Base-by-base conservation (phyloP, 2,797 vertebrate species). In the Epinephelus awoara region DNA sequence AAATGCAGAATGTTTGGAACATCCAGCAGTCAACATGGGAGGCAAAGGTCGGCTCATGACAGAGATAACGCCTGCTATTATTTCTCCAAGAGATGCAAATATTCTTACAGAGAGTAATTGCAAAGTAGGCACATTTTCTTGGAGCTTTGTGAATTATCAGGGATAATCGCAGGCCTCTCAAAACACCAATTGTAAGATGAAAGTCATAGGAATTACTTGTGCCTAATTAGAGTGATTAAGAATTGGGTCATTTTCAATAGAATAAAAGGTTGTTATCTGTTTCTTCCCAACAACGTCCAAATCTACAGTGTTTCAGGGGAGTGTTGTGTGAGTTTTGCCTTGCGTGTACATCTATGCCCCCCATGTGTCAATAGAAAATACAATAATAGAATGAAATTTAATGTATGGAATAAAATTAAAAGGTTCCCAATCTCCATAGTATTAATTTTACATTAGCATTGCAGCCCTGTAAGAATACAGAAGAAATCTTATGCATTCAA, bases 1-100 rank as follows among this genome's bases (percentile, higher is more conserved):
- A 66, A 82, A 77, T 58, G 57, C 23, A 77, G 58, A 72, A 18
- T 50, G 59, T 42, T 46, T 68, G 6, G 29, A 66, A 71, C 29
- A 47, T 46, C 40, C 14, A 50, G 11, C 34, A 59, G 50, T 66
- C 42, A 34, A 66, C 51, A 27, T 27, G 5, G 29, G 38, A 62
- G n/a, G 40, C 38, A 73, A 75, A 75, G 59, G 61, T 64, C 4
- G 10, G 12, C 38, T 66, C 6, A 40, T 15, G 42, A 54, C 29
- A 57, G 61, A 54, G 18, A 18, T 46, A 70, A 57, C 6, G 2
- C n/a, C 50, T 13, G 21, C 2, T 34, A 27, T 38, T 34, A 21
- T 58, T 73, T 54, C 46, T 78, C n/a, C 47, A 21, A 55, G 27
- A 14, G 49, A 62, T 51, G 54, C 29, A 72, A 67, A 65, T 67